These are phyloP conservation scores for Meghimatium bilineatum DNA, from an alignment of 2,888 invertebrate genomes.

Conservation along the genomic window DNA sequence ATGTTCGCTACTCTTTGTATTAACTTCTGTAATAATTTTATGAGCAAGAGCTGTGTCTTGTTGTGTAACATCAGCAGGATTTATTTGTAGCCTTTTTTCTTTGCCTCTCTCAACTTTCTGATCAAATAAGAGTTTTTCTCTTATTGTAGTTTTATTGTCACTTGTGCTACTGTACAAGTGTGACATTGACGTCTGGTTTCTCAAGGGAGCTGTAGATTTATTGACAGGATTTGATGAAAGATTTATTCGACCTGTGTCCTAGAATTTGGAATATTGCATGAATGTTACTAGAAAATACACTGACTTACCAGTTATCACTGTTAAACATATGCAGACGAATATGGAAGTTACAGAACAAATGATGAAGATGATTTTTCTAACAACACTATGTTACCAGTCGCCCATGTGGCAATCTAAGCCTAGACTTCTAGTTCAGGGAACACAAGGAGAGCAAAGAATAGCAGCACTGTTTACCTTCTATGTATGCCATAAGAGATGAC, in stretches of 20 bases:
- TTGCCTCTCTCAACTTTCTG: background rate
- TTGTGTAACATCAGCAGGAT: background rate
- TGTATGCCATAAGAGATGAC: too few relatives aligned
- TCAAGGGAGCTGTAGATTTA: conserved; percentile 23
- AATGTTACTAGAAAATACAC: too few relatives aligned
- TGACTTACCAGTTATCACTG: too few relatives aligned
- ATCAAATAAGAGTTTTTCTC: background rate
- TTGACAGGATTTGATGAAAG: conserved; percentile 36
- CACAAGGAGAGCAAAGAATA: too few relatives aligned
- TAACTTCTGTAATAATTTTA: background rate
- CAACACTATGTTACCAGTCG: too few relatives aligned
- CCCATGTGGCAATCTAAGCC: too few relatives aligned
- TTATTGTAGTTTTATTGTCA: background rate
- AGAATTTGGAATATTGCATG: background rate
- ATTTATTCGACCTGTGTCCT: conserved; percentile 15
- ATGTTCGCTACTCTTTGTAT: background rate
- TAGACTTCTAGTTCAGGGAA: too few relatives aligned
- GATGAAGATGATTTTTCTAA: too few relatives aligned
- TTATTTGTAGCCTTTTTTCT: background rate
- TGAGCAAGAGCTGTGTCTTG: background rate
- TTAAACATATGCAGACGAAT: too few relatives aligned
- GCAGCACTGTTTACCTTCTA: too few relatives aligned
- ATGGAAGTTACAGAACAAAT: too few relatives aligned
- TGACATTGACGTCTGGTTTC: conserved; percentile 30
- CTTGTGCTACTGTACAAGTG: conserved; percentile 27